Evolutionary conservation across 2,113 vertebrate genomes (phyloP).

Genomic region (Trinectes maculatus): DNA sequence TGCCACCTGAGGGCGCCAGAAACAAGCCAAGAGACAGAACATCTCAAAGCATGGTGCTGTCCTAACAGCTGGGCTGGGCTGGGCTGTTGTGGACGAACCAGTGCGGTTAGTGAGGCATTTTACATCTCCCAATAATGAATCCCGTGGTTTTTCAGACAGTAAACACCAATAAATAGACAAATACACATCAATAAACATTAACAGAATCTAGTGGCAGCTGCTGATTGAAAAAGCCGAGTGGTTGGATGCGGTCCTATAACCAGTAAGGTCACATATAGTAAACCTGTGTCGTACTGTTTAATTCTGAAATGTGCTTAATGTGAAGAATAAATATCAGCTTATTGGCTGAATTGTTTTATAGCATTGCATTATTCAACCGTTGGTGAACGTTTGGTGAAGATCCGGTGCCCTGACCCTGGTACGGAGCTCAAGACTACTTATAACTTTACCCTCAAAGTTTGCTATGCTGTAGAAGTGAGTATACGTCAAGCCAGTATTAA

Average conservation of each 20-base stretch:
- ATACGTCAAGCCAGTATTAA: slow-evolving; percentile 1
- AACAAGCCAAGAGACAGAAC: neutral
- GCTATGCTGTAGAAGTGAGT: neutral
- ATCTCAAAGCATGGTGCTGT: neutral
- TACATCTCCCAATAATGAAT: neutral
- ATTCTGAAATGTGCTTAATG: neutral
- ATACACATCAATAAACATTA: neutral
- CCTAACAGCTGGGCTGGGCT: neutral
- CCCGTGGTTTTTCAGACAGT: neutral
- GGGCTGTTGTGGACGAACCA: neutral
- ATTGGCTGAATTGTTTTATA: neutral
- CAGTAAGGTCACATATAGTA: neutral
- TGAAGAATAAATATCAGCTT: neutral
- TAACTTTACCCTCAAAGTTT: neutral
- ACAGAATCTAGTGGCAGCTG: no score
- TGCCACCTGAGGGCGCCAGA: slow-evolving; percentile 59
- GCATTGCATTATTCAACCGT: no score
- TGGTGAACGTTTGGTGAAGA: no score
- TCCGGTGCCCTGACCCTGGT: no score
- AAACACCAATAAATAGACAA: neutral
- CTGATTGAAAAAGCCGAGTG: neutral
- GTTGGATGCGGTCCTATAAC: neutral
- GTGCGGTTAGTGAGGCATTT: neutral
- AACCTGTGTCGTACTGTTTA: neutral
- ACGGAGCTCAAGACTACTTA: neutral